Conservation (phyloP, 2,888 invertebrate species). For the Heliconius erato region DNA sequence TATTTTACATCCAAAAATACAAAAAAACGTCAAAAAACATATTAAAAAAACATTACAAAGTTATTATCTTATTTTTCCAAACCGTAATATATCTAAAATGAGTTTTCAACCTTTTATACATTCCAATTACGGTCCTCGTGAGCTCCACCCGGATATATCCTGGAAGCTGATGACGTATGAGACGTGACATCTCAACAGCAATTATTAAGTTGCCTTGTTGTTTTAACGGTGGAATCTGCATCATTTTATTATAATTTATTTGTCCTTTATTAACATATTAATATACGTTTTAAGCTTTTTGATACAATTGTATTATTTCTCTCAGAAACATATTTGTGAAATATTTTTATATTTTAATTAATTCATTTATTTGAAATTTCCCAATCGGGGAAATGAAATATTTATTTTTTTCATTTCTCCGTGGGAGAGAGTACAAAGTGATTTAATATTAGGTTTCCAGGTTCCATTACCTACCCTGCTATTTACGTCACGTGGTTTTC, state of each 20-base stretch:
- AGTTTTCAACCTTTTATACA: not conserved
- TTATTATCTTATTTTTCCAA: constrained; percentile 6
- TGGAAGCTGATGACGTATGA: constrained; percentile 15
- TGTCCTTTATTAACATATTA: not conserved
- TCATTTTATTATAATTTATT: not conserved
- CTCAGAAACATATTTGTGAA: no score
- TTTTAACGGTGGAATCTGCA: not conserved
- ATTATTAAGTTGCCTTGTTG: constrained; percentile 1
- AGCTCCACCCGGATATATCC: not conserved
- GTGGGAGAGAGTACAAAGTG: no score
- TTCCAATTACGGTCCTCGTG: not conserved
- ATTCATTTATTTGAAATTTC: no score
- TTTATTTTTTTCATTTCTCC: no score
- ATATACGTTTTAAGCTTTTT: not conserved
- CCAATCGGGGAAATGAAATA: no score
- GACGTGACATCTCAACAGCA: constrained; percentile 12
- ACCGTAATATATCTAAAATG: not conserved
- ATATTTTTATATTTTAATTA: no score
- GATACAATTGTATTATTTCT: no score
- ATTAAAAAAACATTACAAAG: not conserved
- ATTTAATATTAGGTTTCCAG: no score
- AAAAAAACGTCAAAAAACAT: no score
- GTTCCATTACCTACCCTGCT: no score
- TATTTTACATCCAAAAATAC: no score
- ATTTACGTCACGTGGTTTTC: no score